Percentiles rank a stretch among this genome's conserved stretches.
phyloP scores from a whole-genome alignment of 2,888 invertebrate genomes.

The Drosophila nr. perissopoda region DNA sequence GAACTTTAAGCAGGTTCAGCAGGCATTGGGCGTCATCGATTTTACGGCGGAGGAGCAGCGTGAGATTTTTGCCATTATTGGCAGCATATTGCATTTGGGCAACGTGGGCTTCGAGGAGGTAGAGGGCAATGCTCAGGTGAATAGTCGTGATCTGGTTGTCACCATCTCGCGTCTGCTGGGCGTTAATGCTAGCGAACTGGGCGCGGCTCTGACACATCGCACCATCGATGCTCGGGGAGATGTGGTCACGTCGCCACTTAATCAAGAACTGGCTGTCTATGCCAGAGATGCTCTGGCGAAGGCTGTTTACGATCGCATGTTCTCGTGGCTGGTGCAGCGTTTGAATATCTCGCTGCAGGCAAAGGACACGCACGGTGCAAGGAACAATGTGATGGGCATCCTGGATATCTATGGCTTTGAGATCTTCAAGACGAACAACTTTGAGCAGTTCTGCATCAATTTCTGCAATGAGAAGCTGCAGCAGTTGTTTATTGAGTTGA shows the following conservation, averaged over 20 bases:
- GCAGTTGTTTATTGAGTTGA: conserved; percentile 96
- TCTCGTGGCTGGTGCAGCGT: conserved; percentile 94
- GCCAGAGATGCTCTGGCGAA: conserved; percentile 96
- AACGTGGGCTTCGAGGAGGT: conserved; percentile 93
- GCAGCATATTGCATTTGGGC: conserved; percentile 93
- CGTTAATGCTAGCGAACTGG: conserved; percentile 88
- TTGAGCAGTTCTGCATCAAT: conserved; percentile 95
- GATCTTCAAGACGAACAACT: conserved; percentile 95
- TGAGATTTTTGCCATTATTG: conserved; percentile 93
- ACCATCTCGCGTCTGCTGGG: conserved; percentile 91
- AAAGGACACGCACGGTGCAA: conserved; percentile 85
- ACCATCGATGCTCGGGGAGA: conserved; percentile 95
- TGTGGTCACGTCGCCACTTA: conserved; percentile 92
- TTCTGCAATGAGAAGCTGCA: conserved; percentile 98
- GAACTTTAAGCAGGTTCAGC: conserved; percentile 89
- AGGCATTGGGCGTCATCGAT: conserved; percentile 92
- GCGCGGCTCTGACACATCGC: conserved; percentile 91
- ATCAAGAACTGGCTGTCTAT: conserved; percentile 92
- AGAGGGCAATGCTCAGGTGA: conserved; percentile 89
- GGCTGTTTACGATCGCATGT: conserved; percentile 95
- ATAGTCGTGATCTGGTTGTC: conserved; percentile 88
- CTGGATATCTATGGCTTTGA: conserved; percentile 98
- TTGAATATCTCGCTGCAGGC: conserved; percentile 91
- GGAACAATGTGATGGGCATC: conserved; percentile 92
- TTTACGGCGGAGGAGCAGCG: conserved; percentile 90